Evolutionary conservation across 2,797 vertebrate genomes (phyloP), one percentile per base, ranked within the genome.

Genomic region (Macropus fuliginosus): DNA sequence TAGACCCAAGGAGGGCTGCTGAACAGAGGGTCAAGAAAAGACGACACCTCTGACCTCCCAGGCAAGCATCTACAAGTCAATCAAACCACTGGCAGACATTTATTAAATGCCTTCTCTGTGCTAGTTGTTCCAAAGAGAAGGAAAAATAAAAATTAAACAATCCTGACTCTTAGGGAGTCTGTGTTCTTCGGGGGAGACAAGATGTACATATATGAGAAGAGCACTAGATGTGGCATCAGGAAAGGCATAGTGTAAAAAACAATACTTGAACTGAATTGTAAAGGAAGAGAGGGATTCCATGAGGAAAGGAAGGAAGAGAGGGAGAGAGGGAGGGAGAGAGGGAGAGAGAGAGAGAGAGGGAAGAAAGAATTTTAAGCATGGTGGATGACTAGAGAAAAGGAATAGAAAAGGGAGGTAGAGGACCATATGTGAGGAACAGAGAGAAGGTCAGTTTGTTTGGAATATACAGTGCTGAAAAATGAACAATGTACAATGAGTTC

Each of bases 341-440:
- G 34, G 1, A 66, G 14, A 12, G 4, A 0, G 21, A 81, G 3
- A 62, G 1, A 18, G 6, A 0, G 21, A 81, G 9, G n/a, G 4
- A 81, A 0, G 74, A 46, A 50, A 46, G 40, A 46, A 40, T 81
- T 46, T 81, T 46, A 81, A 81, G n/a, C 40, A 46, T 81, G 66
- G 12, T 81, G 8, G n/a, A 16, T 74, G 14, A 4, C 34, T n/a
- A 16, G 16, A 74, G 62, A 74, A 74, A 74, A 74, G 34, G n/a
- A 74, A 74, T 18, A 21, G 34, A 40, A 2, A 74, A 40, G 1
- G 62, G 14, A 74, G 62, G n/a, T 74, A 6, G 62, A 40, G 40
- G n/a, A 34, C n/a, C 8, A 74, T 16, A 40, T 40, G 34, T 74
- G n/a, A 74, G 62, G 5, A 74, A 74, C 34, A 40, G 40, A 18